Base-by-base conservation (phyloP, 2,797 vertebrate species). In the Prunella strophiata region DNA sequence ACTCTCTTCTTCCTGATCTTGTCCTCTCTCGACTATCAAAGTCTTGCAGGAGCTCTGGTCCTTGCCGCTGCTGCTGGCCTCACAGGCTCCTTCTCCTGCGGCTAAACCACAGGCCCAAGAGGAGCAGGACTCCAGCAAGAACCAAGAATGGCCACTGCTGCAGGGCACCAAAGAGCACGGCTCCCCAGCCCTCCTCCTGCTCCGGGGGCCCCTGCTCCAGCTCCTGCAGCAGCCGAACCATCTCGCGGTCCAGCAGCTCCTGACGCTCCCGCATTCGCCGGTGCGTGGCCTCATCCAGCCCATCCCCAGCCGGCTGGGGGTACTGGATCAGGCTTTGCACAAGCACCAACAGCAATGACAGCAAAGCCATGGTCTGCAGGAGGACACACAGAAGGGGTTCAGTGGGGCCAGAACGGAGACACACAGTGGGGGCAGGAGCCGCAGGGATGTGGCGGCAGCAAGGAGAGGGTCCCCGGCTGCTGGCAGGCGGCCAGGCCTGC, bases 341-440 rank as follows among this genome's bases (percentile, higher is more conserved):
- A 0, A 88, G 27, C 52, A 29, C 2, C 0, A 43, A 8, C 3
- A 73, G 4, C 9, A 88, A 1, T 1, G 14, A 0, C 0, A 32
- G 4, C 3, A 26, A 3, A 16, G 43, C 66, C 85, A 72, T 72
- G 85, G 36, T 21, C 58, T 43, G n/a, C 45, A 74, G 25, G 26
- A 30, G 34, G 30, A 74, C 34, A 48, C 25, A 40, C 23, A 70
- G n/a, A 25, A 54, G 29, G 23, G 4, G 1, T 61, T 61, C 19
- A 68, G n/a, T 25, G 45, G 16, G 62, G 23, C 5, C 1, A 2
- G 4, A 7, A 11, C 22, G 42, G 34, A 40, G 30, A 9, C 16
- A 47, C 10, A 9, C 27, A 4, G 13, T 4, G 47, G 11, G 18
- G 12, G 6, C 36, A 50, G 73, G 30, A 51, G 58, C 36, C 3